phyloP scores from a whole-genome alignment of 2,888 invertebrate species.

The Lasioglossum villosulum region DNA sequence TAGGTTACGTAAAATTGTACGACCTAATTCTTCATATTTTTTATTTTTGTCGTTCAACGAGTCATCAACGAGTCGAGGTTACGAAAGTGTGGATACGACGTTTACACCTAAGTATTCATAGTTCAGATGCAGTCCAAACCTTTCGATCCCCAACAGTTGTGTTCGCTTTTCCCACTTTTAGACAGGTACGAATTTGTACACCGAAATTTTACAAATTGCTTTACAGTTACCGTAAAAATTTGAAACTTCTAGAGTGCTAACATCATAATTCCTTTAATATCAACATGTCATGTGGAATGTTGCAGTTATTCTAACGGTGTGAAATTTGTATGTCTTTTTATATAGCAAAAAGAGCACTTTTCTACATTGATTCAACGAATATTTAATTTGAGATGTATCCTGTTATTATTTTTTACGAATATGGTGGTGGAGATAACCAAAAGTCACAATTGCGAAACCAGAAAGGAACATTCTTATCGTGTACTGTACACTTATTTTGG shows the following conservation, averaged over 20 bases:
- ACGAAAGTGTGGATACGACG: constrained; percentile 18
- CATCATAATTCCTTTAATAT: background rate
- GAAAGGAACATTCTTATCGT: background rate
- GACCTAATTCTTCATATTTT: background rate
- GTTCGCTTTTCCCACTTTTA: background rate
- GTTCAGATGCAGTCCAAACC: background rate
- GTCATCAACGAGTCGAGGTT: background rate
- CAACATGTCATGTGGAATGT: background rate
- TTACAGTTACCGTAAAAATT: background rate
- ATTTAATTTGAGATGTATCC: background rate
- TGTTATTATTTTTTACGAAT: background rate
- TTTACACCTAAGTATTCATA: background rate
- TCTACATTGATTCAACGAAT: background rate
- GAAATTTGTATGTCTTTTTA: background rate
- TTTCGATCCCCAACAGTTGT: background rate
- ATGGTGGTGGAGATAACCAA: background rate
- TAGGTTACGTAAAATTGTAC: background rate
- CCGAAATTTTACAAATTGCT: background rate
- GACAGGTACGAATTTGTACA: background rate
- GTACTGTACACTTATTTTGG: background rate
- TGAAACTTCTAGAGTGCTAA: background rate
- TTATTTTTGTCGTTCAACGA: background rate
- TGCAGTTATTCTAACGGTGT: too few species aligned
- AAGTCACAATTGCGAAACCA: background rate
- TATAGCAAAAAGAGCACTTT: background rate